phyloP scores from a whole-genome alignment of 2,113 vertebrate species.

The Platichthys stellatus region DNA sequence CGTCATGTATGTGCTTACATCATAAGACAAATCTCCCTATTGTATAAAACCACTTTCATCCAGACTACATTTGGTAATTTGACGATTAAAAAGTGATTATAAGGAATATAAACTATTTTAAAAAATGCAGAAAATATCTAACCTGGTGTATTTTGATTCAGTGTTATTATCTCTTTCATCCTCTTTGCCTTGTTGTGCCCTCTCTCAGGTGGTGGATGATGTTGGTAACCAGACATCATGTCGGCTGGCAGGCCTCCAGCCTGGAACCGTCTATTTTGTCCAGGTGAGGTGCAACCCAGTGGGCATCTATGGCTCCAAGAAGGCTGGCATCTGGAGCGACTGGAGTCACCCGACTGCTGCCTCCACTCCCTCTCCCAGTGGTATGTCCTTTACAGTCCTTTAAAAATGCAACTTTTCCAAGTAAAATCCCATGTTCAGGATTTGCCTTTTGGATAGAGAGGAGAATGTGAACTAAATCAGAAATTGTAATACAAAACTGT shows the following conservation, averaged over 20 bases:
- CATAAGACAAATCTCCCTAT: too few species aligned
- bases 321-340: constrained; percentile 93
- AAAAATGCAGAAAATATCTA: neutral
- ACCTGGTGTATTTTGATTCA: neutral
- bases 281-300: constrained; percentile 95
- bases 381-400: constrained; percentile 73
- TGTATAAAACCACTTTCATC: too few species aligned
- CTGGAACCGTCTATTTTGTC: constrained; percentile 93
- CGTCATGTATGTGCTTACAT: neutral
- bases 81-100: too few species aligned
- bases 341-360: constrained; percentile 95
- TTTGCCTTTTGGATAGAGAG: neutral
- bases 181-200: neutral
- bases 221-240: constrained; percentile 94
- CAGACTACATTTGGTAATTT: too few species aligned
- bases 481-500: neutral
- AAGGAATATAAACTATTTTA: too few species aligned
- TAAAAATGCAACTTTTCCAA: neutral
- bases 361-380: constrained; percentile 87
- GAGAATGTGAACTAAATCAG: neutral
- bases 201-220: constrained; percentile 88
- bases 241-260: constrained; percentile 89
- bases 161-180: neutral
- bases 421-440: neutral
- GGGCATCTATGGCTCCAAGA: constrained; percentile 94